These are phyloP conservation scores for Eilema sororculum DNA, from an alignment of 2,888 invertebrate species.

Conservation along the genomic window DNA sequence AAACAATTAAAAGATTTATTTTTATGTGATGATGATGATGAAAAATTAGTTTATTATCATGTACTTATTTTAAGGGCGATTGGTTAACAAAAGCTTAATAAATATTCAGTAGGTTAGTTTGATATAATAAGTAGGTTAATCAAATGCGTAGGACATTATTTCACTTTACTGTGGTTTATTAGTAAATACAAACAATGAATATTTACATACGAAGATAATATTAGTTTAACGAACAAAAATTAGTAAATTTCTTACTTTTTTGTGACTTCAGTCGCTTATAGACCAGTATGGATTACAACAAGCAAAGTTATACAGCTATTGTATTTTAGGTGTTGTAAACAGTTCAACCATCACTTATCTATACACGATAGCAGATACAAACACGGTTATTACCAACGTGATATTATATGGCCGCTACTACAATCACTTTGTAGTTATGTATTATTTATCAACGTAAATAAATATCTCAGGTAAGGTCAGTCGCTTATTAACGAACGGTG, in stretches of 20 bases:
- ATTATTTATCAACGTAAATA: constrained; percentile 29
- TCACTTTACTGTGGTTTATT: background rate
- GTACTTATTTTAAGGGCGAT: background rate
- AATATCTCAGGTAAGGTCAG: constrained; percentile 22
- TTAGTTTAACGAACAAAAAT: too few relatives aligned
- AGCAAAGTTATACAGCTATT: background rate
- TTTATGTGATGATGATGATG: background rate
- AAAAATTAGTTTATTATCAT: background rate
- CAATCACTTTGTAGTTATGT: constrained; percentile 35
- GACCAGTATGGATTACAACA: background rate
- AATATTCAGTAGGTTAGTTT: background rate
- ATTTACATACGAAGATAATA: background rate
- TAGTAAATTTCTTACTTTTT: background rate
- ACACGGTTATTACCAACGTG: constrained; percentile 31
- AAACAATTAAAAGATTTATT: background rate
- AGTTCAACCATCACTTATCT: constrained; percentile 37
- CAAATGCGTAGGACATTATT: background rate
- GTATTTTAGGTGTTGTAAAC: constrained; percentile 18
- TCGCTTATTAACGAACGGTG: background rate
- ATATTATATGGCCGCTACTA: constrained; percentile 31
- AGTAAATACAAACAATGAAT: background rate
- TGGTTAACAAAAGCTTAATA: background rate
- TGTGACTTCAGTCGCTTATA: background rate
- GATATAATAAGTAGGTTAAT: background rate
- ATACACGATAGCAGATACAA: constrained; percentile 33